phyloP scores from a whole-genome alignment of 37 sponge, comb jelly and placozoan genomes.

The Bolinopsis microptera region DNA sequence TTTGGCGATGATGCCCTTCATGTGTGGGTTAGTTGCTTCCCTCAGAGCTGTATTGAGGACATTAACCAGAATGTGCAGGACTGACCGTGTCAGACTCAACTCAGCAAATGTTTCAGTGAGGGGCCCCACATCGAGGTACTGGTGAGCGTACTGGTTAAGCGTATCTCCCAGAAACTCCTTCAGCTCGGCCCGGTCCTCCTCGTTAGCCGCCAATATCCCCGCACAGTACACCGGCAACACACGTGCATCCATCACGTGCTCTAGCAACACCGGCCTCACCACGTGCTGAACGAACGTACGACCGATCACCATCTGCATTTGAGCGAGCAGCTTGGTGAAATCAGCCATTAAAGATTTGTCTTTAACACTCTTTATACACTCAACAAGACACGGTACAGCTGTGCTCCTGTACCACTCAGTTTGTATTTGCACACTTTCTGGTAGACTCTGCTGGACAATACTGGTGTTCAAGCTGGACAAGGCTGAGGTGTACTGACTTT shows the following conservation, averaged over 20 bases:
- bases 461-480: constrained; percentile 24
- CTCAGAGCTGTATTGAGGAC: constrained; percentile 21
- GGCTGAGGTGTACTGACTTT: background rate
- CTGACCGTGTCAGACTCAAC: background rate
- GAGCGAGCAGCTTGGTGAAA: background rate
- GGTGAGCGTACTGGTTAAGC: background rate
- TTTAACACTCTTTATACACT: background rate
- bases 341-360: background rate
- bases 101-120: constrained; percentile 57
- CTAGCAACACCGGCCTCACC: background rate
- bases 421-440: background rate
- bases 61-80: background rate
- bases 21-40: constrained; percentile 44
- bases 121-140: constrained; percentile 43
- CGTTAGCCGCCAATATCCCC: constrained; percentile 1
- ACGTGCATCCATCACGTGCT: background rate
- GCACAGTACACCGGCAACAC: constrained; percentile 35
- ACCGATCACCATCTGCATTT: constrained; percentile 16
- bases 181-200: constrained; percentile 19
- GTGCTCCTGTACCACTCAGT: background rate
- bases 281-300: constrained; percentile 32
- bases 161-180: background rate
- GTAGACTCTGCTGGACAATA: background rate
- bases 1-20: constrained; percentile 21
- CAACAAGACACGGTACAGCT: background rate